Conservation (phyloP, 1,140 invertebrate genomes). For the Drosophila pectinifera region DNA sequence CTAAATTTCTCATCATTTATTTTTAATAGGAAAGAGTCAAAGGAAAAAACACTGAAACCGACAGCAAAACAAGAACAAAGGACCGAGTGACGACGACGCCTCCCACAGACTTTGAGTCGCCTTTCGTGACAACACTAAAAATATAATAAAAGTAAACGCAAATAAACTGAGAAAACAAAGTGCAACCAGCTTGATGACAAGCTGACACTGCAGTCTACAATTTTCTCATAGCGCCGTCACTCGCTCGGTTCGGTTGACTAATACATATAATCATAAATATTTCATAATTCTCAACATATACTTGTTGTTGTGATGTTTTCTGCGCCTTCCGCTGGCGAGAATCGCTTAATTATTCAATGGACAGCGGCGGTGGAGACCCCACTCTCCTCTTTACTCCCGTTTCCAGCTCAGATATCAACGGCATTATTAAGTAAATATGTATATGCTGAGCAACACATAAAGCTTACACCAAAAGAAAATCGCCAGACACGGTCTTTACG, state of each 20-base stretch:
- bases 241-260: constrained; percentile 3
- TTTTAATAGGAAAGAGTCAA: constrained; percentile 38
- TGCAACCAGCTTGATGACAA: constrained; percentile 13
- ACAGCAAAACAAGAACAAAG: constrained; percentile 20
- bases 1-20: constrained; percentile 63
- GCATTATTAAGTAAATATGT: constrained; percentile 5
- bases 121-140: constrained; percentile 44
- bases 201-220: constrained; percentile 12
- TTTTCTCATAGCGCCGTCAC: constrained; percentile 34
- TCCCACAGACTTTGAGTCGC: constrained; percentile 67
- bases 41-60: constrained; percentile 16
- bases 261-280: constrained; percentile 64
- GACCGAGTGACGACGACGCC: constrained; percentile 15
- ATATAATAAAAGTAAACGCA: constrained; percentile 10
- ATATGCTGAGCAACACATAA: background rate
- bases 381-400: constrained; percentile 1
- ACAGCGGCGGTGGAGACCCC: background rate
- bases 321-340: constrained; percentile 50
- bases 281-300: constrained; percentile 58
- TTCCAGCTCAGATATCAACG: constrained; percentile 13
- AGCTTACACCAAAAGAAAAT: constrained; percentile 9
- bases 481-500: background rate
- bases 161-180: constrained; percentile 18
- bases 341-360: constrained; percentile 69
- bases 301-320: constrained; percentile 5